Percentiles rank a stretch among this genome's conserved stretches.
phyloP scores from a whole-genome alignment of 2,888 invertebrate genomes.

The Folsomia manolachei region DNA sequence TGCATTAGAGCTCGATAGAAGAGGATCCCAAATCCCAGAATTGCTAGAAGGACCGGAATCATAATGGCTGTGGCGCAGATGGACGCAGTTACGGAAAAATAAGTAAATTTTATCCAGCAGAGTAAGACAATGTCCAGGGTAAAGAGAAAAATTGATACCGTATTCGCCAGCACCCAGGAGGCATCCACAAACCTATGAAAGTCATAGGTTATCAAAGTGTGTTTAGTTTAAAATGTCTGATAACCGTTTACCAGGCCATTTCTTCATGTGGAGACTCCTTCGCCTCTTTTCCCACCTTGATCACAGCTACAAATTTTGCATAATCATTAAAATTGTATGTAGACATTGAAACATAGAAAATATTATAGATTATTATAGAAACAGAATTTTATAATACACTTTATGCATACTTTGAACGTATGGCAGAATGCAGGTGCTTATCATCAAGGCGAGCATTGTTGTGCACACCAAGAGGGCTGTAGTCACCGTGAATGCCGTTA shows the following conservation, averaged over 20 bases:
- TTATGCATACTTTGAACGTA: too few relatives aligned
- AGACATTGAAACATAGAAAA: too few relatives aligned
- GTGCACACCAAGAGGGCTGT: conserved; percentile 43
- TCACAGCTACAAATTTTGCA: conserved; percentile 33
- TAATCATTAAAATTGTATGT: too few relatives aligned
- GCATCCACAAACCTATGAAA: conserved; percentile 28
- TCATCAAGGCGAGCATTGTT: conserved; percentile 45
- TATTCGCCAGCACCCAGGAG: conserved; percentile 41
- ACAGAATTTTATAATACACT: too few relatives aligned
- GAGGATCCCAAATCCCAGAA: conserved; percentile 42
- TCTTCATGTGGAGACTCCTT: conserved; percentile 44
- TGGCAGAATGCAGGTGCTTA: conserved; percentile 34
- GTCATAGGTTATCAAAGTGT: conserved; percentile 22
- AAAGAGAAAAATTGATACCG: conserved; percentile 42
- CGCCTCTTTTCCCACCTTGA: conserved; percentile 13
- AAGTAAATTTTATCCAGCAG: conserved; percentile 45
- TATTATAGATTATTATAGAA: too few relatives aligned
- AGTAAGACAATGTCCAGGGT: conserved; percentile 45
- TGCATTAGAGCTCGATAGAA: conserved; percentile 41
- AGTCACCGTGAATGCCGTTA: conserved; percentile 41
- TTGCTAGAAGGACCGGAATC: conserved; percentile 42
- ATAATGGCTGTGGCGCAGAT: conserved; percentile 33
- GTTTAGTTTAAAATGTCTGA: too few relatives aligned
- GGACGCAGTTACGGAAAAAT: conserved; percentile 31
- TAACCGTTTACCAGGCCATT: conserved; percentile 26